Base-by-base conservation (phyloP, 2,113 vertebrate genomes). In the Phrynosoma platyrhinos region DNA sequence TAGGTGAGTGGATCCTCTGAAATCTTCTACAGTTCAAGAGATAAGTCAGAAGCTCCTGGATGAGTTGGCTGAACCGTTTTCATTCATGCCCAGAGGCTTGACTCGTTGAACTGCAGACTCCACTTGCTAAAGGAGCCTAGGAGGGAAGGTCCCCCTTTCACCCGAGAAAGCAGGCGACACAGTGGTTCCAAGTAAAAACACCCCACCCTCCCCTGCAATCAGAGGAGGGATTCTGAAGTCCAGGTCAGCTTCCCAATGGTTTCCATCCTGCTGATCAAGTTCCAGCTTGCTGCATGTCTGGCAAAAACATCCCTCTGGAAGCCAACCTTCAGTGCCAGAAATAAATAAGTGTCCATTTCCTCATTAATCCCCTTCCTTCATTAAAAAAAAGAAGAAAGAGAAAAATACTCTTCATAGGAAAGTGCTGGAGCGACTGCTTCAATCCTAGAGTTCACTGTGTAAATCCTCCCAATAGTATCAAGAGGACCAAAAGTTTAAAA, bases 331-430 rank as follows among this genome's bases (percentile, higher is more conserved):
- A 88, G 91, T 92, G 90, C 92, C 85, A 90, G 85, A 78, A 92
- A 94, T 94, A 94, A 95, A 92, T 92, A 95, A 71, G 62, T n/a
- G 36, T 78, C 89, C 47, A 69, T 82, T 90, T 90, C 75, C 77
- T 27, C 68, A 32, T 80, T 42, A 72, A 47, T 66, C 75, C 80
- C 91, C 87, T 86, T 90, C 53, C 53, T 40, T 76, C 32, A 53
- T 53, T 52, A 76, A 42, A 27, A 32, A 75, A 52, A 3, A 21
- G 62, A 72, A 32, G 62, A 79, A 40, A 83, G 53, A 84, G 47
- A 87, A 86, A 83, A 84, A 69, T 64, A 69, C 16, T 91, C 74
- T 84, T 88, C 53, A 71, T 88, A 85, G 81, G 91, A 85, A 93
- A 92, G 71, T 23, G 84, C 86, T 83, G 92, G 83, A 71, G 27